Evolutionary conservation across 2,888 invertebrate species (phyloP), one percentile per base, ranked within the genome.

Genomic region (Mythimna vitellina): DNA sequence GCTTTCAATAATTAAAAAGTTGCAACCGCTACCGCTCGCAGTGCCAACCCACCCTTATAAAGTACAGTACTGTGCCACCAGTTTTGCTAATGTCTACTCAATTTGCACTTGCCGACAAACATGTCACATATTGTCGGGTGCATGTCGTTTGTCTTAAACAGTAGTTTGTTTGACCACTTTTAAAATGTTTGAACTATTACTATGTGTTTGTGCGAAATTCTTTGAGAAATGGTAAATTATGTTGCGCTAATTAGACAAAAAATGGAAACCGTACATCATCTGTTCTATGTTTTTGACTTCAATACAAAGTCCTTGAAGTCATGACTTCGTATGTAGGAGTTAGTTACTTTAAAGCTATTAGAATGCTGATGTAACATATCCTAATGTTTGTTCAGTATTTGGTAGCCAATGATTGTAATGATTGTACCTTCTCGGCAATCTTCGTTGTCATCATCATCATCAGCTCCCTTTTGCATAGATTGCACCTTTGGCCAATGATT

Each of bases 51-150:
- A 0, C 3, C 64, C 1, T 5, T 42, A 35, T 29, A 10, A 57
- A 73, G 79, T 80, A 80, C 80, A 78, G 80, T 82, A 46, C 14
- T 82, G 82, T 80, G 57, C 69, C 53, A 66, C 66, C 78, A 78
- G 79, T 65, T 9, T 82, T 42, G 63, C 79, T 78, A 80, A 82
- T 73, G 73, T 65, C 53, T 35, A 46, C 61, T 69, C 78, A 82
- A 71, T 82, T 82, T 38, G 79, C 80, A 73, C 78, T 65, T n/a
- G 57, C 46, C 46, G 42, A 56, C 66, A 61, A 65, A 68, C 63
- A 62, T 66, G 83, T 70, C 67, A 65, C 67, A 65, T 51, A 42
- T 53, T 80, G 82, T 81, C 62, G 65, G 22, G 3, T 53, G 58
- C 58, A 54, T 68, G 54, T 22, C 62, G 53, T 72, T 71, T 82